phyloP scores from a whole-genome alignment of 2,888 invertebrate genomes.

The Pachydiplax longipennis region DNA sequence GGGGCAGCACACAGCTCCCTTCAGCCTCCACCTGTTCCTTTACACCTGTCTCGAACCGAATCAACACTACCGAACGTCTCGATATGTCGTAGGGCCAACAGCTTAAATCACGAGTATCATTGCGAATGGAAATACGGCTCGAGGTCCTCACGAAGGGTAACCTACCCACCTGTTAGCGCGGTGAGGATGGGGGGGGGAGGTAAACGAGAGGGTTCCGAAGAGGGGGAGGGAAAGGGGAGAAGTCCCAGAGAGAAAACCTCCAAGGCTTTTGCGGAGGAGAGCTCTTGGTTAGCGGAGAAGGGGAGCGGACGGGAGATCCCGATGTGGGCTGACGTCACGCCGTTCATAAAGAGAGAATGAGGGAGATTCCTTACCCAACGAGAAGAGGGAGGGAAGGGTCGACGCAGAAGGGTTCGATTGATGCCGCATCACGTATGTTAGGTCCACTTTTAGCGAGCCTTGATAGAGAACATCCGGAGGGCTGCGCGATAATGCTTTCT shows the following conservation, averaged over 20 bases:
- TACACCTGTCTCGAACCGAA: background rate
- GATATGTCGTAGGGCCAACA: slow-evolving; percentile 1
- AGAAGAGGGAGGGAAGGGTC: background rate
- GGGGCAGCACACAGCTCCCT: background rate
- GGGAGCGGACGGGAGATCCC: slow-evolving; percentile 26
- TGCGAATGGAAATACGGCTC: slow-evolving; percentile 16
- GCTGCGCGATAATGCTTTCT: background rate
- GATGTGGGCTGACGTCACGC: slow-evolving; percentile 42
- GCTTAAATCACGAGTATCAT: slow-evolving; percentile 37
- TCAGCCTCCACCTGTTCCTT: slow-evolving; percentile 13
- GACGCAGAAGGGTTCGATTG: slow-evolving; percentile 20
- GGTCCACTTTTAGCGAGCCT: background rate
- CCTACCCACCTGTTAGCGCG: slow-evolving; percentile 37
- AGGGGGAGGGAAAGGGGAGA: background rate
- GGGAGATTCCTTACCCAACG: slow-evolving; percentile 31
- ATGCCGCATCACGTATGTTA: slow-evolving; percentile 24
- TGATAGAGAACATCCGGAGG: background rate
- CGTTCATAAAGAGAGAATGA: slow-evolving; percentile 43
- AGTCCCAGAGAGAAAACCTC: background rate
- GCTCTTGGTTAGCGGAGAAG: slow-evolving; percentile 2
- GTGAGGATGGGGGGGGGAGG: slow-evolving; percentile 3
- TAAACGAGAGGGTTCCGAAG: background rate
- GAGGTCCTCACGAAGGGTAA: slow-evolving; percentile 13
- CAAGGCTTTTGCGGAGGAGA: slow-evolving; percentile 41
- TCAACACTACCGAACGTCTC: background rate